Evolutionary conservation across 2,888 invertebrate genomes (phyloP).

Genomic region (Hydrotaea diabolus): DNA sequence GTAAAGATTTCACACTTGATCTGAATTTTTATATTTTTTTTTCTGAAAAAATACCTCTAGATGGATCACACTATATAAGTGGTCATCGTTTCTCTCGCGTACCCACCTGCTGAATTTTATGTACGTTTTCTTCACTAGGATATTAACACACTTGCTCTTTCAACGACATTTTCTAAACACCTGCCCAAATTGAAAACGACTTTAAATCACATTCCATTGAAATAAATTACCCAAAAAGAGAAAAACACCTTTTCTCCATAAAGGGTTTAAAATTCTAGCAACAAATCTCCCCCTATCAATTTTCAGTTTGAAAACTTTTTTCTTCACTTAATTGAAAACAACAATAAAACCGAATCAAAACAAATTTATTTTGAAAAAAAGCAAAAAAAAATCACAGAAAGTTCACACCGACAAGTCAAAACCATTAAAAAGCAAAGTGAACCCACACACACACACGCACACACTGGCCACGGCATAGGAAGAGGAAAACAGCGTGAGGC

Average conservation of each 20-base stretch:
- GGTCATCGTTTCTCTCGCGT: no score
- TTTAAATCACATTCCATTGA: no score
- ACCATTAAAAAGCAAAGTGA: conserved; percentile 28
- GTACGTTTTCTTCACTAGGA: no score
- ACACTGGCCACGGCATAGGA: background rate
- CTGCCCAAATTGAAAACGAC: no score
- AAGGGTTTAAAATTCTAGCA: background rate
- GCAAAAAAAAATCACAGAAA: conserved; percentile 10
- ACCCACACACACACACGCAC: conserved; percentile 7
- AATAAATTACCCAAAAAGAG: background rate
- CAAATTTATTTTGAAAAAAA: conserved; percentile 10
- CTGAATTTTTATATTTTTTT: no score
- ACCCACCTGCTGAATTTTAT: no score
- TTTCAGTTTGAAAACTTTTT: conserved; percentile 22
- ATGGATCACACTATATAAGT: no score
- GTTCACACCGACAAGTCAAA: conserved; percentile 40
- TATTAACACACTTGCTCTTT: no score
- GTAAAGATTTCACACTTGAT: no score
- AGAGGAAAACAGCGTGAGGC: background rate
- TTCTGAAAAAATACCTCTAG: no score
- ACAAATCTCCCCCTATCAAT: background rate
- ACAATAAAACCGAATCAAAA: conserved; percentile 41
- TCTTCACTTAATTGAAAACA: conserved; percentile 28
- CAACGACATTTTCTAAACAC: no score
- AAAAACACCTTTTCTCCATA: conserved; percentile 4